Base-by-base conservation (phyloP, 2,113 vertebrate genomes). In the Sinocyclocheilus anshuiensis region DNA sequence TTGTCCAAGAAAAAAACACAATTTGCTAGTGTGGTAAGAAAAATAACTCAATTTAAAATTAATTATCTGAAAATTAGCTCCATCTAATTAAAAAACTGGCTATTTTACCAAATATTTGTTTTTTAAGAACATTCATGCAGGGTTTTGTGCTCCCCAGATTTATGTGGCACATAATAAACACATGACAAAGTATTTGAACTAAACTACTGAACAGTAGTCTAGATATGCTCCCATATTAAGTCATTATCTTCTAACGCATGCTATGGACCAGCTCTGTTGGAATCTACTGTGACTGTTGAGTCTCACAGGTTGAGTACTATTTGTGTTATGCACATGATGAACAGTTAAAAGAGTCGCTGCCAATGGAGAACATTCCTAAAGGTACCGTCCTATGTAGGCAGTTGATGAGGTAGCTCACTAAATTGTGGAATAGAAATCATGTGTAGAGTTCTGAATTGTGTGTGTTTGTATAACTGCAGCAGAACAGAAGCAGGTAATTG, bases 381-480 rank as follows among this genome's bases (percentile, higher is more conserved):
- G 53, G 18, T 57, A 20, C 55, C 6, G 12, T 50, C 48, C 48
- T 50, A 50, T 13, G 12, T 4, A 4, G 12, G 48, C 48, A 57
- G 55, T 57, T 53, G 13, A 55, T 55, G 53, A 55, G 53, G 53
- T 55, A 55, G 16, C 53, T 55, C 15, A 55, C 15, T 55, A 55
- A 4, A 55, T 18, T 55, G 67, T 20, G 16, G 16, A 55, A 16
- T 13, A 24, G 57, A 59, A 59, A 3, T 61, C 59, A 61, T 61
- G n/a, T 12, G 10, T 18, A 20, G 33, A 22, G 33, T 71, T 71
- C 33, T 71, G 69, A 39, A 39, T 39, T 39, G 18, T 61, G 18
- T 82, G 24, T 57, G 29, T 81, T 69, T 86, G 26, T 86, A 8
- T 67, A 53, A 63, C 79, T 88, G 12, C 85, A 95, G 95, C 90